Percentiles rank a stretch among this genome's conserved stretches.
phyloP scores from a whole-genome alignment of 1,140 invertebrate species.

The Cotesia chilonis region DNA sequence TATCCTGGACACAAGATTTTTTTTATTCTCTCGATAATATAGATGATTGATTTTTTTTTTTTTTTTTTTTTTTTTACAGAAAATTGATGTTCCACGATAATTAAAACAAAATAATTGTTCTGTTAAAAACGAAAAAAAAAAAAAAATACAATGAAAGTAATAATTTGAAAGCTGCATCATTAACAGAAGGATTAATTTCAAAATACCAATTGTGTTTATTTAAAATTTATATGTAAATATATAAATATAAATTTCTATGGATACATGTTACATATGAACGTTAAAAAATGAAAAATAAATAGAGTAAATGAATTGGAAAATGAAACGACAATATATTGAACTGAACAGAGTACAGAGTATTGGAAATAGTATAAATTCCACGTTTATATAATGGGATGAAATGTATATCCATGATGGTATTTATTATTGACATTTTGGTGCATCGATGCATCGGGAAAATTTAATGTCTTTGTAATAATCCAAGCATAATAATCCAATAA shows the following conservation, averaged over 20 bases:
- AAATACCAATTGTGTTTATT: too few relatives aligned
- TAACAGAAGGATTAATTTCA: too few relatives aligned
- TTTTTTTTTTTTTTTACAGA: too few relatives aligned
- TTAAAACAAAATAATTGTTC: too few relatives aligned
- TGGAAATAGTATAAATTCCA: constrained; percentile 10
- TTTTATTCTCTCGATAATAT: too few relatives aligned
- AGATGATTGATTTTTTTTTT: too few relatives aligned
- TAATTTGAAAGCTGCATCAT: too few relatives aligned
- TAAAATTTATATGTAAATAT: not conserved
- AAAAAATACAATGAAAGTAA: too few relatives aligned
- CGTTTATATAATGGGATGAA: not conserved
- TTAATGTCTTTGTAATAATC: constrained; percentile 22
- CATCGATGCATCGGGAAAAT: constrained; percentile 14
- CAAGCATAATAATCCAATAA: constrained; percentile 21
- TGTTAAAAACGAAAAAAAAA: too few relatives aligned
- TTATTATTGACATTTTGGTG: constrained; percentile 25
- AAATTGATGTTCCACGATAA: too few relatives aligned
- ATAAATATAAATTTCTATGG: not conserved
- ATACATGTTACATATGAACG: not conserved
- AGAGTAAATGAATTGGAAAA: constrained; percentile 16
- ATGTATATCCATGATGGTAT: constrained; percentile 24
- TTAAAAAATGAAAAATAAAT: constrained; percentile 2
- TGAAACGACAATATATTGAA: constrained; percentile 15
- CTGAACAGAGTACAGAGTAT: not conserved
- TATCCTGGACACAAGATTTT: too few relatives aligned